These are phyloP conservation scores for Drosophila borborema DNA, from an alignment of 2,888 invertebrate genomes.

Conservation along the genomic window DNA sequence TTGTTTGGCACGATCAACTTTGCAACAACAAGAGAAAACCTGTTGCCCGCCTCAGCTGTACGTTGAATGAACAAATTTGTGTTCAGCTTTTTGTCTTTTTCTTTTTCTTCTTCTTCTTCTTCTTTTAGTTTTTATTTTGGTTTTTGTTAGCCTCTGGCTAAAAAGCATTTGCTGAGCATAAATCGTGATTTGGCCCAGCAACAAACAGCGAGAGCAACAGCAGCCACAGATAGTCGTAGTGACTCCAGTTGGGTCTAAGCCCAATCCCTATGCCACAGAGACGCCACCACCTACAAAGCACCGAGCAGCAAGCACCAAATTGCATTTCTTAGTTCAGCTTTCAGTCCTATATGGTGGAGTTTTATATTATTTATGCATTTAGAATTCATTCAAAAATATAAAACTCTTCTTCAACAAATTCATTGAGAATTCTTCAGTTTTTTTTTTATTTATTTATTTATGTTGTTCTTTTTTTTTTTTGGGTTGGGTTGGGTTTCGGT, in stretches of 20 bases:
- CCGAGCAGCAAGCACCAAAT: constrained; percentile 17
- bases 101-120: constrained; percentile 12
- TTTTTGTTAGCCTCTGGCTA: constrained; percentile 63
- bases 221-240: too few relatives aligned
- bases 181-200: constrained; percentile 66
- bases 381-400: constrained; percentile 37
- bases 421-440: constrained; percentile 48
- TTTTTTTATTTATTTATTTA: constrained; percentile 34
- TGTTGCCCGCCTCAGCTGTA: constrained; percentile 60
- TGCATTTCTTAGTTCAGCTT: constrained; percentile 26
- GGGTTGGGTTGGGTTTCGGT: constrained; percentile 8
- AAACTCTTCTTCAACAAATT: constrained; percentile 25
- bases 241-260: not conserved
- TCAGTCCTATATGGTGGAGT: constrained; percentile 18
- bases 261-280: constrained; percentile 13
- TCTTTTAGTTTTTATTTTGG: not conserved
- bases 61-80: constrained; percentile 77
- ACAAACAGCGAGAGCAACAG: constrained; percentile 19
- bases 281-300: constrained; percentile 61
- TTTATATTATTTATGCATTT: constrained; percentile 77
- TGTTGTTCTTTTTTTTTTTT: constrained; percentile 21
- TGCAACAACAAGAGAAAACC: constrained; percentile 52
- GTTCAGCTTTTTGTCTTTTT: constrained; percentile 35
- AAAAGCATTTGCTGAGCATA: constrained; percentile 72
- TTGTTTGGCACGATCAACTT: constrained; percentile 62